A percentile compares a stretch with the other conserved stretches of the same genome.
phyloP scores from a whole-genome alignment of 1,140 invertebrate species.

The Drosophila albomicans region DNA sequence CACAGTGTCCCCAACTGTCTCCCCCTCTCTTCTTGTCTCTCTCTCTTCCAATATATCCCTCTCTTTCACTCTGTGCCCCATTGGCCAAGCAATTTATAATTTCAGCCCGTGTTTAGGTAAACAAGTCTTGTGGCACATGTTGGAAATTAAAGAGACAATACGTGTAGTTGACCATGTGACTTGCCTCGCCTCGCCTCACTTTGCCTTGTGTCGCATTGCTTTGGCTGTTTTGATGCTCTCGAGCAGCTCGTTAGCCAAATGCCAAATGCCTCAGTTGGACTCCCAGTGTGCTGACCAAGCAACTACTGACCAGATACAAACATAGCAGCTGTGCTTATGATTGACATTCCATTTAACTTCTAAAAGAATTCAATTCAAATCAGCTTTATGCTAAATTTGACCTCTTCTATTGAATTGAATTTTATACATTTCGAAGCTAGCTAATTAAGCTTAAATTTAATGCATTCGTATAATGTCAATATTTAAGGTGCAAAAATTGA shows the following conservation, averaged over 20 bases:
- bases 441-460: too few relatives aligned
- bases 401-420: too few relatives aligned
- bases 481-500: too few relatives aligned
- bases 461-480: too few relatives aligned
- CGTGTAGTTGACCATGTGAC: slow-evolving; percentile 16
- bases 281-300: slow-evolving; percentile 7
- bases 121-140: slow-evolving; percentile 29
- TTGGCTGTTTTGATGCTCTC: neutral
- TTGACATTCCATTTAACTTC: neutral
- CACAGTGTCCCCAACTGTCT: neutral
- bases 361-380: neutral
- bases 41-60: neutral
- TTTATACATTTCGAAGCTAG: too few relatives aligned
- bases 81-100: slow-evolving; percentile 36
- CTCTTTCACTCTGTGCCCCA: neutral
- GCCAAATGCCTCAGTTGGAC: neutral
- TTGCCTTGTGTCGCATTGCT: too few relatives aligned
- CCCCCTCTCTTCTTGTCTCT: neutral
- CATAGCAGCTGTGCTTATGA: neutral
- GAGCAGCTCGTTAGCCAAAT: slow-evolving; percentile 10
- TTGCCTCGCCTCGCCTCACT: too few relatives aligned
- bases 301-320: neutral
- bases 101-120: slow-evolving; percentile 24
- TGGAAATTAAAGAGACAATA: slow-evolving; percentile 31
- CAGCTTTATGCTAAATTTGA: neutral